Base-by-base conservation (phyloP, 2,113 vertebrate species). In the Lichenostomus cassidix region DNA sequence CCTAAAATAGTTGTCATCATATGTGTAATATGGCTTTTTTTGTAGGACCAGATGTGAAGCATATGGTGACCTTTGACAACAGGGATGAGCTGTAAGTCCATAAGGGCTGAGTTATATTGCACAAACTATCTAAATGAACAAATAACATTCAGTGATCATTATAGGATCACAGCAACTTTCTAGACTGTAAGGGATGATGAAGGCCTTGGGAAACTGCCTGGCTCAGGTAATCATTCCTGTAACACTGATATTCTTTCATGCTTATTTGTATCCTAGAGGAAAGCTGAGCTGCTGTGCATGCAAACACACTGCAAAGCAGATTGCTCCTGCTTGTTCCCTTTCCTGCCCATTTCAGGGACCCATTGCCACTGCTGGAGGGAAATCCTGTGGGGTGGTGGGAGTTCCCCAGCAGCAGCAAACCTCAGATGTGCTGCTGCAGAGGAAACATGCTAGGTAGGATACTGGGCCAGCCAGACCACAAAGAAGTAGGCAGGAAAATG, bases 21-120 rank as follows among this genome's bases (percentile, higher is more conserved):
- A 15, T 47, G n/a, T 79, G 79, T 86, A 92, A 90, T 86, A 73
- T 28, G 83, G 81, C 63, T 80, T 82, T 87, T 86, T 94, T 47
- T 74, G 85, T 59, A 84, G 91, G 91, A 75, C 82, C 96, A 97
- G 96, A 89, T 97, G 97, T 92, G 93, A 89, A 95, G 71, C 94
- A 96, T 95, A 96, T 94, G 95, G 94, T 96, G 93, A 95, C 94
- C 89, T 90, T 44, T 84, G 78, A 42, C 74, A 83, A 63, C 2
- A 83, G 83, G 82, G 78, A 94, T 74, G 89, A 96, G 77, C 82
- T 17, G 1, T 20, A 62, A 81, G 79, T 71, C 92, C 90, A 16
- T 2, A n/a, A 60, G 91, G 73, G 62, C 73, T 94, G 94, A 70
- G 84, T 89, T 67, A 44, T 28, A 64, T 37, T 76, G 83, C 53